phyloP scores from a whole-genome alignment of 2,888 invertebrate genomes.

The Hesperia comma region DNA sequence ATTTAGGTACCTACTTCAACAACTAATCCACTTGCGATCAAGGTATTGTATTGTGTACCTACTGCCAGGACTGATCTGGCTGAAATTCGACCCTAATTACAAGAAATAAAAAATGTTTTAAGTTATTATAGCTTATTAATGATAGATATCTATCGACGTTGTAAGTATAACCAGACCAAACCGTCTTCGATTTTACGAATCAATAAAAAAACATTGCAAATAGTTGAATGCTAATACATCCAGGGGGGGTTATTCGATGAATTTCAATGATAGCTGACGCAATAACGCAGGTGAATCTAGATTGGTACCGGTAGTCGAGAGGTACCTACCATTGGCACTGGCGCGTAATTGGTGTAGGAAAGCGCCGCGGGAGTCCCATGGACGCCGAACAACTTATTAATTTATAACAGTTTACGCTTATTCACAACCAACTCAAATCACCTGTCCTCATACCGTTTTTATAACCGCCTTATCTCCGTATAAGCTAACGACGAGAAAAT shows the following conservation, averaged over 20 bases:
- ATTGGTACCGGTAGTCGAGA: slow-evolving; percentile 39
- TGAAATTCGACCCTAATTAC: no score
- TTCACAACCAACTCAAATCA: slow-evolving; percentile 71
- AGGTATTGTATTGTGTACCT: no score
- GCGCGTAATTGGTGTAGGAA: slow-evolving; percentile 45
- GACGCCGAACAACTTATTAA: slow-evolving; percentile 76
- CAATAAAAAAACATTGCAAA: slow-evolving; percentile 1
- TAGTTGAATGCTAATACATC: background rate
- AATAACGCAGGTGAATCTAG: slow-evolving; percentile 38
- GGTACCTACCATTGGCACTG: background rate
- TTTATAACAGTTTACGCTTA: slow-evolving; percentile 76
- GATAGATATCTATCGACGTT: no score
- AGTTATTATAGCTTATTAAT: no score
- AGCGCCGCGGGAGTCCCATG: slow-evolving; percentile 65
- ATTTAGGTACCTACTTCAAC: no score
- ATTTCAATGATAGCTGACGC: slow-evolving; percentile 11
- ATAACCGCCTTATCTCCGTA: slow-evolving; percentile 70
- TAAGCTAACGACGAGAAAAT: slow-evolving; percentile 80
- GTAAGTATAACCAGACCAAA: background rate
- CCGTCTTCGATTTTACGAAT: background rate
- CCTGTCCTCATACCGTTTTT: slow-evolving; percentile 79
- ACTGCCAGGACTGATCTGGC: no score
- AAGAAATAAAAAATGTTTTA: no score
- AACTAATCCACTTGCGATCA: no score
- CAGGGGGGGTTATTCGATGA: slow-evolving; percentile 20